Percentiles rank a stretch among this genome's conserved stretches.
Evolutionary conservation across 2,888 invertebrate species (phyloP).

Genomic region (Drosophila testacea): DNA sequence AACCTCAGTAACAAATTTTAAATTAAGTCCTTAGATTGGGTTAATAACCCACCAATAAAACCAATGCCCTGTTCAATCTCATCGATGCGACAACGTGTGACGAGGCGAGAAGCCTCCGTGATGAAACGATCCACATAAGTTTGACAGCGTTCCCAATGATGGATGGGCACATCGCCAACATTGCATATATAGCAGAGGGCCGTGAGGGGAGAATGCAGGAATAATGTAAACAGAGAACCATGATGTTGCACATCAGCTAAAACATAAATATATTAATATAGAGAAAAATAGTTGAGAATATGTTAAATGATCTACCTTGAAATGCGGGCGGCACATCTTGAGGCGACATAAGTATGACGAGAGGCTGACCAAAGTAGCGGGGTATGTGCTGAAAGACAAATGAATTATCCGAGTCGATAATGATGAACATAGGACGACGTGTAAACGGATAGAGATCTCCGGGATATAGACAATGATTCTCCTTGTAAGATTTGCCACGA

Average conservation of each 20-base stretch:
- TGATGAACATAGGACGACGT: conserved; percentile 95
- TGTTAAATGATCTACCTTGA: conserved; percentile 87
- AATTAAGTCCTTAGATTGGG: neutral
- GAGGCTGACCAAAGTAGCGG: conserved; percentile 95
- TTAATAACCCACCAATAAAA: conserved; percentile 82
- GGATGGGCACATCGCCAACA: conserved; percentile 92
- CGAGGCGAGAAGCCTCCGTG: conserved; percentile 93
- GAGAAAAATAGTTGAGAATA: neutral
- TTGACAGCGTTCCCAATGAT: conserved; percentile 96
- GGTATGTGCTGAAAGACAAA: conserved; percentile 96
- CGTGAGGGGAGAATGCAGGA: conserved; percentile 96
- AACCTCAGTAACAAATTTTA: neutral
- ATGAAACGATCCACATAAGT: conserved; percentile 95
- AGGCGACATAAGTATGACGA: conserved; percentile 97
- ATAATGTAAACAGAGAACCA: conserved; percentile 97
- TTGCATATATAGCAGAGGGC: conserved; percentile 97
- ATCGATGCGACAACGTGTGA: conserved; percentile 93
- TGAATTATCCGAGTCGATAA: conserved; percentile 98
- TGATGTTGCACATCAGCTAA: conserved; percentile 91
- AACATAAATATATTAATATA: neutral
- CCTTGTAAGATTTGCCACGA: conserved; percentile 87
- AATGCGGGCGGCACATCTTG: conserved; percentile 94
- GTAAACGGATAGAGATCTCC: conserved; percentile 97
- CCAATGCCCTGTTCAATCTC: conserved; percentile 86
- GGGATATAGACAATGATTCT: conserved; percentile 94